Evolutionary conservation across 2,888 invertebrate genomes (phyloP), one percentile per base, ranked within the genome.

Genomic region (Ethmia dodecea): DNA sequence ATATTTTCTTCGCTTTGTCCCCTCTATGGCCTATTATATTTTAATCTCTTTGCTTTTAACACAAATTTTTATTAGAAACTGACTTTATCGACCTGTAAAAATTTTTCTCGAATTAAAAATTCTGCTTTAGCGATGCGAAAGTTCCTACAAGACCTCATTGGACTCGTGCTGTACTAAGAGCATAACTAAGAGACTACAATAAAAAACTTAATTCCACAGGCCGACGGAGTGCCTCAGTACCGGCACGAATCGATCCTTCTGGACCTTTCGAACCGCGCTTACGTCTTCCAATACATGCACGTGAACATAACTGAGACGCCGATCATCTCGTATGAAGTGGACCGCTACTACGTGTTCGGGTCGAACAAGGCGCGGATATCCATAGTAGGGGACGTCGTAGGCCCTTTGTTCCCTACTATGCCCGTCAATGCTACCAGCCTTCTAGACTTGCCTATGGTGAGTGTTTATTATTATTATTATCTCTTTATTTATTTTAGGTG

Each of bases 271-370:
- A 97, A 94, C 76, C 91, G 95, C 22, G 96, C 96, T 0, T 94
- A 94, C 73, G 92, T 95, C 33, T 93, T 97, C 81, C 97, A 97
- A 58, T 97, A 97, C 72, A 93, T 98, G 91, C 96, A 98, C 77
- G 95, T 98, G 1, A 96, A 97, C 73, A 92, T 98, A 4, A 97
- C 97, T 0, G 97, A 98, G 75, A 93, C 94, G 1, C 96, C 98
- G 2, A 89, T 96, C 38, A 95, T 97, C 48, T 96, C 97, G 0
- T 97, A 97, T 72, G 94, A 96, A 49, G 93, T 79, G 50, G 80
- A 84, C 63, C 92, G 96, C 51, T 94, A 97, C 80, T 99, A 97
- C 75, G 94, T 98, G 32, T 97, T 94, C 69, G 97, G 97, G 0
- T 97, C 97, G 0, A 97, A 97, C 68, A 89, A 86, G 40, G 98